Conservation (phyloP, 2,797 vertebrate genomes). For the Arctocebus calabarensis region DNA sequence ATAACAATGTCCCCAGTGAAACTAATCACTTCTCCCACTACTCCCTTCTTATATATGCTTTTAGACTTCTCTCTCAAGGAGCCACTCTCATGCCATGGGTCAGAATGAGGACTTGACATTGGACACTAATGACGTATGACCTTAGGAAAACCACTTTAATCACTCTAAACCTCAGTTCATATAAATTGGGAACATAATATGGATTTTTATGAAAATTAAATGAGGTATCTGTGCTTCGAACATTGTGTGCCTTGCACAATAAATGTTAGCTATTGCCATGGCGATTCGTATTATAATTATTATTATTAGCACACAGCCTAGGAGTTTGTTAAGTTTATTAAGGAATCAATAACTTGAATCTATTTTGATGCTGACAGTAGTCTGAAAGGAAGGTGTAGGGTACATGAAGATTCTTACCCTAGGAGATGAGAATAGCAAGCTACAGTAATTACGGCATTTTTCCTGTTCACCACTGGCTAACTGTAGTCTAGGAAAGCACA, state of each 20-base stretch:
- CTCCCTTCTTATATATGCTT: background rate
- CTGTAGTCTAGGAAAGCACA: background rate
- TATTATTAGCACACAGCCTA: background rate
- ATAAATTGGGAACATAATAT: background rate
- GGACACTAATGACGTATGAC: background rate
- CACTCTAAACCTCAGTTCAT: background rate
- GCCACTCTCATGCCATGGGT: background rate
- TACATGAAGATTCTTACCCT: background rate
- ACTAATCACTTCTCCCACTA: no score
- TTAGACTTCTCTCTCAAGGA: background rate
- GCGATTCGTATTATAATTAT: background rate
- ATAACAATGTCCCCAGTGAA: background rate
- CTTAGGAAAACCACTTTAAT: background rate
- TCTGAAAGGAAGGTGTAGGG: background rate
- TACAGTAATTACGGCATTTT: background rate
- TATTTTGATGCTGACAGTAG: background rate
- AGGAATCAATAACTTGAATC: background rate
- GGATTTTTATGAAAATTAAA: background rate
- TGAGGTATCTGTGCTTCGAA: background rate
- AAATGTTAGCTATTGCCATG: background rate
- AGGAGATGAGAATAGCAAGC: background rate
- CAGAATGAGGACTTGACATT: background rate
- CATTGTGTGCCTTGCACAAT: background rate
- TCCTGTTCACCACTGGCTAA: background rate
- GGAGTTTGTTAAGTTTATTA: background rate